Evolutionary conservation across 2,888 invertebrate genomes (phyloP), one percentile per base, ranked within the genome.

Genomic region (Aspidiotus destructor): DNA sequence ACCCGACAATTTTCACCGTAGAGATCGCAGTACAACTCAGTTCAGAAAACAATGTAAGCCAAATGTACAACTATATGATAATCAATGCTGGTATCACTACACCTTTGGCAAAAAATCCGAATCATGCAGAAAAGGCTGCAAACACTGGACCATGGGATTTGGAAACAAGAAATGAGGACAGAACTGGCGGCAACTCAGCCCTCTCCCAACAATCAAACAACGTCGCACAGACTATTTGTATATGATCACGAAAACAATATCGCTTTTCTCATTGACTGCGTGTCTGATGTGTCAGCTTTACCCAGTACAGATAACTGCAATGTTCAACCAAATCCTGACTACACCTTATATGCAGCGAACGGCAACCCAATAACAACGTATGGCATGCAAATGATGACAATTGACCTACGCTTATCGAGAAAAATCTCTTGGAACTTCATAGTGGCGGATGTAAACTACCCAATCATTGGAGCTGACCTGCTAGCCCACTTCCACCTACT

Each of bases 191-290:
- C 60, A 41, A 41, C 11, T 11, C 40, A 60, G 60, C 60, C 60
- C 41, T 60, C 60, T 8, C 3, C 60, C 8, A 28, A 60, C 16
- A 11, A 3, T 13, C 28, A 28, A 28, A 28, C 5, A 57, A 60
- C 5, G 10, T 60, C 13, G 60, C 60, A 9, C 40, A 17, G 60
- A 60, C 28, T 60, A 11, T 60, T 60, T 41, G 40, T 60, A 11
- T 13, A 11, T 41, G 13, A 13, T 16, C 2, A 60, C 17, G 7
- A 13, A 11, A 28, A 13, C 11, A 60, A 60, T 2, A 17, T 40
- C 5, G 40, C 1, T 9, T 60, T 17, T 15, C 17, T 60, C 2
- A 60, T 60, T 40, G 28, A 60, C 41, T 28, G 40, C 8, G 60
- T 7, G 11, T 28, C 28, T 13, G 17, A 60, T 15, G 40, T 41